Base-by-base conservation (phyloP, 2,888 invertebrate genomes). In the Petrophora chlorosata region DNA sequence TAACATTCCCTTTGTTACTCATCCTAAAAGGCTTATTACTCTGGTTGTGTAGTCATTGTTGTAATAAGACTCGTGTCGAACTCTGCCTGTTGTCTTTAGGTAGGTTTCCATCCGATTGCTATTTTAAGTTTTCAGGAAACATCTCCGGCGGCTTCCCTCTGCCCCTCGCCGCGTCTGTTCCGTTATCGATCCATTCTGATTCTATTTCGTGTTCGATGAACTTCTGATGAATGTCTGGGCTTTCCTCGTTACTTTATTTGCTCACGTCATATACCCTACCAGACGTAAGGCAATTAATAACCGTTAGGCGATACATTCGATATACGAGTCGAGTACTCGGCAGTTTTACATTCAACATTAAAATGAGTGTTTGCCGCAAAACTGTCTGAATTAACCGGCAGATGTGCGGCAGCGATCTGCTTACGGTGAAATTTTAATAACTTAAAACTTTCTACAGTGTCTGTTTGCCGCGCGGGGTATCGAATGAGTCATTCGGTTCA, bases 391-490 rank as follows among this genome's bases (percentile, higher is more conserved):
- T 26, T 36, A 72, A 76, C 75, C 76, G 72, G 76, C 68, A 73
- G 69, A 67, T 56, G 72, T 61, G 70, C 73, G 72, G 61, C 59
- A 69, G 69, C 30, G n/a, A 71, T 78, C 72, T 73, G 76, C 78
- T 85, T 83, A 83, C 86, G 85, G 86, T 85, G 85, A 85, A 86
- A 85, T 85, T 85, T 85, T 85, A 85, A 85, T 85, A 85, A 83
- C 70, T 79, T 76, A 38, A 54, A 82, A 86, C 87, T 86, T 86
- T 86, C 86, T 85, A 85, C 78, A 65, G 66, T 64, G 76, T 63
- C 63, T 67, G 56, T 55, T 61, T 63, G 58, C 55, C 57, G 60
- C 63, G 59, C 65, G 60, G 65, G 60, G 63, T 56, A 63, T 58
- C 63, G 66, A 60, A 63, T 74, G 74, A 73, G 55, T 73, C 73